Conservation (phyloP, 2,113 vertebrate species). For the Gambusia affinis region DNA sequence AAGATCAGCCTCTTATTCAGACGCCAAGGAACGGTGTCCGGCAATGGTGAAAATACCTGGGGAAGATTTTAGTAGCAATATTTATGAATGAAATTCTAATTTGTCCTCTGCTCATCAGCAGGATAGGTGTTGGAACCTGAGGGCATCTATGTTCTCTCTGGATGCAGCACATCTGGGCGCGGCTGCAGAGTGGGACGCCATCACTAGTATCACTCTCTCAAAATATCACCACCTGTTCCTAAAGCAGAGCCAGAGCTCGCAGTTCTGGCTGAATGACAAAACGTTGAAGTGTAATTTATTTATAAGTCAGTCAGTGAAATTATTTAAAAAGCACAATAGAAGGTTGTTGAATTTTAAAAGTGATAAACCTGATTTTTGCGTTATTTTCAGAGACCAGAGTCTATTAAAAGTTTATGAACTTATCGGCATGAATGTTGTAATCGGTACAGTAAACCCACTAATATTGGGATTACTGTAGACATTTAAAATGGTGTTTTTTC, state of each 20-base stretch:
- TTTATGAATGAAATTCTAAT: slow-evolving; percentile 42
- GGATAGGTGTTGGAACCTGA: slow-evolving; percentile 46
- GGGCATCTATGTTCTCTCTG: slow-evolving; percentile 43
- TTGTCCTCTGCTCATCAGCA: slow-evolving; percentile 28
- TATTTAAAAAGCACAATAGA: not conserved
- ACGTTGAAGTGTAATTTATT: slow-evolving; percentile 45
- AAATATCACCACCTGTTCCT: slow-evolving; percentile 3
- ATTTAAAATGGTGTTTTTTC: too few species aligned
- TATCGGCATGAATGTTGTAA: too few species aligned
- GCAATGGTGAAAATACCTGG: not conserved
- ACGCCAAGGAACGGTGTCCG: not conserved
- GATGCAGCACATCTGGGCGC: slow-evolving; percentile 47
- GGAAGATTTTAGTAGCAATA: slow-evolving; percentile 22
- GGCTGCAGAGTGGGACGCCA: slow-evolving; percentile 49
- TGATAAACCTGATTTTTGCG: too few species aligned
- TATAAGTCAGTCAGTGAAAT: slow-evolving; percentile 28
- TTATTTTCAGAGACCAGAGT: too few species aligned
- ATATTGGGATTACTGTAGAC: too few species aligned
- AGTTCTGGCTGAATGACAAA: slow-evolving; percentile 30
- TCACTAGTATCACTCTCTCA: slow-evolving; percentile 44
- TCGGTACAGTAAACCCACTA: too few species aligned
- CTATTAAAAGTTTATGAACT: too few species aligned
- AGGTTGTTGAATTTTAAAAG: too few species aligned
- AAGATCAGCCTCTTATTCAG: slow-evolving; percentile 38
- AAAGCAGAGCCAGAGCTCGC: slow-evolving; percentile 24